A percentile compares a stretch with the other conserved stretches of the same genome.
phyloP scores from a whole-genome alignment of 2,113 vertebrate species.

The Chrysochloris asiatica region DNA sequence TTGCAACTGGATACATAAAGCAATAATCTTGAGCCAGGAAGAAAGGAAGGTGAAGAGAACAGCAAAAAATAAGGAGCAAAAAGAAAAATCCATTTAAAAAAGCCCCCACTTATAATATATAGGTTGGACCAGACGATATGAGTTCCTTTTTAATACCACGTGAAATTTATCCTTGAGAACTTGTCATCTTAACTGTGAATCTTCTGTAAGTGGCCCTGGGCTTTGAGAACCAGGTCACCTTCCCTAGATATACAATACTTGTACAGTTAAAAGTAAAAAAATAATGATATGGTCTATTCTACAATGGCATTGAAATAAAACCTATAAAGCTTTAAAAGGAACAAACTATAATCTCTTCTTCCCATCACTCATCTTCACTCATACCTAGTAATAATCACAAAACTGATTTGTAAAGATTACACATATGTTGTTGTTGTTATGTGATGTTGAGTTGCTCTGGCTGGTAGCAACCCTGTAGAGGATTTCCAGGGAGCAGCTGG shows the following conservation, averaged over 20 bases:
- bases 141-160: neutral
- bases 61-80: constrained; percentile 10
- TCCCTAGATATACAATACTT: neutral
- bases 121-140: neutral
- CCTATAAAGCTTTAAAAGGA: neutral
- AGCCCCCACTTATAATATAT: neutral
- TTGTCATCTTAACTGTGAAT: constrained; percentile 6
- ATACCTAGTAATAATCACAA: neutral
- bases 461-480: no score
- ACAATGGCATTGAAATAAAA: neutral
- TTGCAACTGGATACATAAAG: neutral
- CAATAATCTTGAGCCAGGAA: neutral
- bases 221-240: neutral
- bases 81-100: neutral
- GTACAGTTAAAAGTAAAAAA: neutral
- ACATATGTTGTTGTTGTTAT: no score
- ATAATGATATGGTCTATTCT: neutral
- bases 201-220: neutral
- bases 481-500: no score
- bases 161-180: neutral
- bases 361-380: neutral
- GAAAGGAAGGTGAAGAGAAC: neutral
- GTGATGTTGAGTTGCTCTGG: no score
- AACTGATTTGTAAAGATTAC: neutral
- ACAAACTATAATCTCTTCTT: neutral